phyloP scores from a whole-genome alignment of 2,888 invertebrate genomes.

The Coleophora flavipennella region DNA sequence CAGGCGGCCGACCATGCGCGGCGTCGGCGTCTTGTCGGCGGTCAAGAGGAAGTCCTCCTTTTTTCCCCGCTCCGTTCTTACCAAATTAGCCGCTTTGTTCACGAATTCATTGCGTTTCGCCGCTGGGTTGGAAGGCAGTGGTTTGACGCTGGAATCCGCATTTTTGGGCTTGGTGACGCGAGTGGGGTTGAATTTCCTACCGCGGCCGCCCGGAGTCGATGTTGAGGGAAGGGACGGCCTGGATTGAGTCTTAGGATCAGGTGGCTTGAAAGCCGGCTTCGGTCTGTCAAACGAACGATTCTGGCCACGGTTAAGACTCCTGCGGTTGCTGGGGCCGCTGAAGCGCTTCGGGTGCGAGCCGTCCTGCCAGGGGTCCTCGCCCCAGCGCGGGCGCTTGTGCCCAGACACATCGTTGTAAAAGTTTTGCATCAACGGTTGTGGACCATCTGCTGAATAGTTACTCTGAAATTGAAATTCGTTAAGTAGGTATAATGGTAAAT shows the following conservation, averaged over 20 bases:
- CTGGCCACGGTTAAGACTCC: conserved; percentile 1
- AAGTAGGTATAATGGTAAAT: too few species aligned
- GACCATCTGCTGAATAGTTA: not conserved
- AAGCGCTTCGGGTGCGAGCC: conserved; percentile 27
- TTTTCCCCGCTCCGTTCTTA: conserved; percentile 4
- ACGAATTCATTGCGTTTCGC: conserved; percentile 22
- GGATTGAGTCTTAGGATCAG: too few species aligned
- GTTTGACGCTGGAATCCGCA: conserved; percentile 17
- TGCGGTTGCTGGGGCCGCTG: conserved; percentile 13
- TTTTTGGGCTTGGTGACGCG: conserved; percentile 25
- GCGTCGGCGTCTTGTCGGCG: conserved; percentile 28
- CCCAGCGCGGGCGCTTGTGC: conserved; percentile 26
- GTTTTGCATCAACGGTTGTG: conserved; percentile 15
- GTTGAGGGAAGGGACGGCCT: not conserved
- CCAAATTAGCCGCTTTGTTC: conserved; percentile 11
- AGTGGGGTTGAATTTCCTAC: not conserved
- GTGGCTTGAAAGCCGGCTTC: too few species aligned
- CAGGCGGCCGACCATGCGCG: conserved; percentile 41
- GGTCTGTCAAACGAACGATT: not conserved
- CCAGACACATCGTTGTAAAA: conserved; percentile 25
- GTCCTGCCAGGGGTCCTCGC: conserved; percentile 25
- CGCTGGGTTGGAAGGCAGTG: conserved; percentile 19
- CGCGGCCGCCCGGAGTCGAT: not conserved
- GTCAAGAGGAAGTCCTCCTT: conserved; percentile 17
- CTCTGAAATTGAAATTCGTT: too few species aligned